phyloP scores from a whole-genome alignment of 2,888 invertebrate species.

The Rhagophthalmus giganteus region DNA sequence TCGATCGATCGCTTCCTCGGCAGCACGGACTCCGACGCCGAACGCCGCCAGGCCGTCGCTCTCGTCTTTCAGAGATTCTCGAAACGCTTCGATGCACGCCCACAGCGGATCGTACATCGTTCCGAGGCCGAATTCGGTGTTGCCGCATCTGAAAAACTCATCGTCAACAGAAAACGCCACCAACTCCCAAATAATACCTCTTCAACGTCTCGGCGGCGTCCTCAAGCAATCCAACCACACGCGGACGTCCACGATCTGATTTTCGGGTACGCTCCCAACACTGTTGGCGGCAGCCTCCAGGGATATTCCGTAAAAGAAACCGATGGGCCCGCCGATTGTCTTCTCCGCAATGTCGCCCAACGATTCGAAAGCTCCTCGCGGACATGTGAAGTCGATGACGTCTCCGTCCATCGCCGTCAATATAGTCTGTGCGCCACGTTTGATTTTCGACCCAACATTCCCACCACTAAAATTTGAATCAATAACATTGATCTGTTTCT shows the following conservation, averaged over 20 bases:
- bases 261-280: conserved; percentile 50
- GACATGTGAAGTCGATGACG: conserved; percentile 42
- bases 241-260: conserved; percentile 34
- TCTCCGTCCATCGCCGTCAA: conserved; percentile 39
- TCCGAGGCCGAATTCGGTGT: conserved; percentile 64
- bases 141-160: conserved; percentile 62
- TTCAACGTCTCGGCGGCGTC: conserved; percentile 58
- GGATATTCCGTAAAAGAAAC: conserved; percentile 77
- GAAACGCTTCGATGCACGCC: conserved; percentile 40
- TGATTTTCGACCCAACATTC: conserved; percentile 66
- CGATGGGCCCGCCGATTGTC: conserved; percentile 77
- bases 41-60: conserved; percentile 46
- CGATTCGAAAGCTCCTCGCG: conserved; percentile 47
- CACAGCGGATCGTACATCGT: conserved; percentile 63
- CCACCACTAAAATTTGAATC: conserved; percentile 75
- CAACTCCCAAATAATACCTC: no score
- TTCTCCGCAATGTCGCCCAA: conserved; percentile 66
- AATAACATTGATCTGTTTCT: conserved; percentile 65
- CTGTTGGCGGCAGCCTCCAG: conserved; percentile 67
- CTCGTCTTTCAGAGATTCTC: conserved; percentile 36
- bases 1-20: conserved; percentile 48
- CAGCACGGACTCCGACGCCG: conserved; percentile 49
- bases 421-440: conserved; percentile 45
- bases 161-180: no score
- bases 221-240: conserved; percentile 58